Percentiles rank a stretch among this genome's conserved stretches.
phyloP scores from a whole-genome alignment of 92 coral and sea anemone species.

The Meandrina meandrites region DNA sequence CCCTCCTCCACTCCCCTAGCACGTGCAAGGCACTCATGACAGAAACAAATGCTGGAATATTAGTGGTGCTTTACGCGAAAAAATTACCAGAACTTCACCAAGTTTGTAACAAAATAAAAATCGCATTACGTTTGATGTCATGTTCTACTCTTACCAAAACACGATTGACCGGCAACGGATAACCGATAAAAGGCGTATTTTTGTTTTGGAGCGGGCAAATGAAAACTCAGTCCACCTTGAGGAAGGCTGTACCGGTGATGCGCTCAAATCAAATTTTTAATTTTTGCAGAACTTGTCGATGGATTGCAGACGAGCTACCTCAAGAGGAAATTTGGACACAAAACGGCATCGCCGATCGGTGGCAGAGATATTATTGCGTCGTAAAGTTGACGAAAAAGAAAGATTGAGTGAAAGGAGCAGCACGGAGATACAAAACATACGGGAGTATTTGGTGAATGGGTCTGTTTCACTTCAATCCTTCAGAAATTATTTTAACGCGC shows the following conservation, averaged over 20 bases:
- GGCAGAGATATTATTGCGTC: background rate
- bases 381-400: background rate
- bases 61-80: too few relatives aligned
- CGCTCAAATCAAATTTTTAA: background rate
- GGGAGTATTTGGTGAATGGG: conserved; percentile 50
- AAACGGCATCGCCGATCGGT: conserved; percentile 22
- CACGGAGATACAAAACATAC: conserved; percentile 32
- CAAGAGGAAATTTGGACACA: background rate
- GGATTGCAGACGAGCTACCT: background rate
- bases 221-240: background rate
- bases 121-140: background rate
- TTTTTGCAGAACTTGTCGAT: background rate
- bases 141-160: background rate
- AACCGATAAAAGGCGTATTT: background rate
- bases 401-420: conserved; percentile 6
- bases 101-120: conserved; percentile 1
- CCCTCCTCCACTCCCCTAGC: background rate
- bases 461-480: conserved; percentile 12
- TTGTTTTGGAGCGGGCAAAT: conserved; percentile 2
- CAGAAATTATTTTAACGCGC: conserved; percentile 39
- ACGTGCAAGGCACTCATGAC: conserved; percentile 4
- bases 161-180: background rate
- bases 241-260: background rate
- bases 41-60: background rate
- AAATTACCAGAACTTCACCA: background rate